Evolutionary conservation across 2,113 vertebrate genomes (phyloP), one percentile per base, ranked within the genome.

Genomic region (Prochilodus magdalenae): DNA sequence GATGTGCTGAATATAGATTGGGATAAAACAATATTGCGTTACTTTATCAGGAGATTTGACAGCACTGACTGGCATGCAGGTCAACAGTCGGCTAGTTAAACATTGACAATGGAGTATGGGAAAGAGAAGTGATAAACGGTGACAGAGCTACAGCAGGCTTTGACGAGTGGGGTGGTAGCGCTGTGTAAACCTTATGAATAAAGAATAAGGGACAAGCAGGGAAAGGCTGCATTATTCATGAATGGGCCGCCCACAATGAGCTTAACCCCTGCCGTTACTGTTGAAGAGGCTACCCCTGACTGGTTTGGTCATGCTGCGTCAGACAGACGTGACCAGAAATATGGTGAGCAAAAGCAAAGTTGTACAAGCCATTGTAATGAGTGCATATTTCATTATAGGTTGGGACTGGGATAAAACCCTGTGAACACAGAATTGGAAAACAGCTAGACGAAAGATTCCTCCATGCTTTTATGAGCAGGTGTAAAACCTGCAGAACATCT

Each of bases 151-250:
- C 49, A 51, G 26, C 0, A 53, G 62, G 55, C 63, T 44, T 22
- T 26, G 36, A 29, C 15, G 69, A 53, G 63, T 53, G 55, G 40
- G 29, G 75, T 57, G 26, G 47, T 63, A 26, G 36, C 60, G 49
- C 75, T 71, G 51, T n/a, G 8, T 73, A 53, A 59, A 60, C 47
- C 13, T 86, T 75, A 67, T 86, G 70, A 86, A 81, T 81, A 73
- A 81, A 67, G 47, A 74, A 77, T 20, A 22, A 78, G 47, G 66
- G 29, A 26, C 66, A 83, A n/a, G 69, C 60, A 67, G 60, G 63
- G 33, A 29, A 49, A 15, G 71, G 67, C 36, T 85, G 40, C 13
- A 78, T 51, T 82, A 51, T 86, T 84, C n/a, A 62, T 69, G 26
- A 40, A 51, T 22, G 74, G 72, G 49, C 81, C 33, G 62, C 33